Conservation (phyloP, 2,888 invertebrate species). For the Tipula helvola region DNA sequence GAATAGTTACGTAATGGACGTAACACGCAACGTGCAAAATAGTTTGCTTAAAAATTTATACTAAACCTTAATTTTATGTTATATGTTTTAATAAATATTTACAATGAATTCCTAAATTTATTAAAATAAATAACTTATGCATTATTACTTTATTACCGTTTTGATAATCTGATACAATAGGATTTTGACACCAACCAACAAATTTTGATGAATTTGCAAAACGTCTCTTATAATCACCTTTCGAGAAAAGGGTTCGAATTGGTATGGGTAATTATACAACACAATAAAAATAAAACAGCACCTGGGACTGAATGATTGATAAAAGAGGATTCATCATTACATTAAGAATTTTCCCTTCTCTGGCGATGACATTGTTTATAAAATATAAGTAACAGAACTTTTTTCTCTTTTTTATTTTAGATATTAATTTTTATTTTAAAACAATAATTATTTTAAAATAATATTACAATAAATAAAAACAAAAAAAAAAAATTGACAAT, state of each 20-base stretch:
- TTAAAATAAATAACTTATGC: background rate
- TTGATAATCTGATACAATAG: too few species aligned
- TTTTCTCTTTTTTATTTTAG: background rate
- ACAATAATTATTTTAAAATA: background rate
- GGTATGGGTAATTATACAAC: too few species aligned
- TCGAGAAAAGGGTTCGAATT: too few species aligned
- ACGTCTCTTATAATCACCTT: too few species aligned
- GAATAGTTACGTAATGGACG: background rate
- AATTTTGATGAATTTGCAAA: too few species aligned
- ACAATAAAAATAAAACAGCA: too few species aligned
- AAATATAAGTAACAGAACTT: background rate
- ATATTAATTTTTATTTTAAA: background rate
- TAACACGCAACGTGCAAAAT: background rate
- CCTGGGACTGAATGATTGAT: too few species aligned
- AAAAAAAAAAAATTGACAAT: background rate
- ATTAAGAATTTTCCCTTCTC: too few species aligned
- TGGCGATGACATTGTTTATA: too few species aligned
- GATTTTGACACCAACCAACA: too few species aligned
- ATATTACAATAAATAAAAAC: background rate
- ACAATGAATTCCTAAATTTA: background rate
- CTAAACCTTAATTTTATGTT: background rate
- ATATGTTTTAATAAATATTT: background rate
- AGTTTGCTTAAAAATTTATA: background rate
- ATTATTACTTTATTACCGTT: too few species aligned
- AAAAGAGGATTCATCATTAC: too few species aligned